Percentiles rank a stretch among this genome's conserved stretches.
phyloP scores from a whole-genome alignment of 2,888 invertebrate genomes.

The Bibio marci region DNA sequence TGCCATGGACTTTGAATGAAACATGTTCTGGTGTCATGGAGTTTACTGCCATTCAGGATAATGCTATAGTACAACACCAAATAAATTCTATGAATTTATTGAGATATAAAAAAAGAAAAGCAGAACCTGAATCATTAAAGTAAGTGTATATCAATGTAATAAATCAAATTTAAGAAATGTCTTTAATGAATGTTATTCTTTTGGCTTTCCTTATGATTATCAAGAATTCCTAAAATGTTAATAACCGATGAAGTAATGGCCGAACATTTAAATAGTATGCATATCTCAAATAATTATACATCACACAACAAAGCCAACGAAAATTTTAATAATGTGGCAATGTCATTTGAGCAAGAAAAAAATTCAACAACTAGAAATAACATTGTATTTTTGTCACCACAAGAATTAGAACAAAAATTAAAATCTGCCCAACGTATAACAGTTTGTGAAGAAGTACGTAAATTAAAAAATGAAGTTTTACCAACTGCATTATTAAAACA shows the following conservation, averaged over 20 bases:
- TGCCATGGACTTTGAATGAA: constrained; percentile 34
- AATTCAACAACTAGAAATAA: constrained; percentile 13
- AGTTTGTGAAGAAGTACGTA: constrained; percentile 54
- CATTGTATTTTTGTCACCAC: constrained; percentile 15
- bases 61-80: too few relatives aligned
- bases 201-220: constrained; percentile 23
- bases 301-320: constrained; percentile 8
- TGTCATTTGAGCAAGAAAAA: background rate
- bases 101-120: constrained; percentile 11
- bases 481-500: constrained; percentile 48
- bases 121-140: constrained; percentile 28
- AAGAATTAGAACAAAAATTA: constrained; percentile 26
- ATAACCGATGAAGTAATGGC: constrained; percentile 77
- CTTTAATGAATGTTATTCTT: too few relatives aligned
- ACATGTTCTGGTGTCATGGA: constrained; percentile 30
- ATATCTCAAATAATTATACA: constrained; percentile 40
- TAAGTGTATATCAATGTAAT: constrained; percentile 22
- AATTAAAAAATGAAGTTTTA: constrained; percentile 41
- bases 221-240: constrained; percentile 44
- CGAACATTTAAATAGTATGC: constrained; percentile 56
- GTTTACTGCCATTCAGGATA: constrained; percentile 29
- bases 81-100: constrained; percentile 9
- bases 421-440: constrained; percentile 36
- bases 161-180: background rate
- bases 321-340: constrained; percentile 1